Conservation (phyloP, 2,113 vertebrate species). For the Chelonoidis abingdonii region DNA sequence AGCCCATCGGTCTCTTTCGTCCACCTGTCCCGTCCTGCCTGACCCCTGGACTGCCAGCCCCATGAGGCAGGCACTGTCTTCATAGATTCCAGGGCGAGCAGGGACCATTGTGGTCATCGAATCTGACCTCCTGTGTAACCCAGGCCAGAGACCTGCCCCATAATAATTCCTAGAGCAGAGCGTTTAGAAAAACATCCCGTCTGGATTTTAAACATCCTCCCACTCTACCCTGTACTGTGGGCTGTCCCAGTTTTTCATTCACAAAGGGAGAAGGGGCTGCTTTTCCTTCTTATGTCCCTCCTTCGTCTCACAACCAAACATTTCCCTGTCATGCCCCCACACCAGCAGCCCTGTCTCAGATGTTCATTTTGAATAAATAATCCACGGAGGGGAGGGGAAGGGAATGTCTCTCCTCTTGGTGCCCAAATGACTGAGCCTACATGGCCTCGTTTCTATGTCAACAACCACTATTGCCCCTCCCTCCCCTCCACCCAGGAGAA, state of each 20-base stretch:
- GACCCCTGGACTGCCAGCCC: background rate
- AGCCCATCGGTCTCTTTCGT: fast-evolving
- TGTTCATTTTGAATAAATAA: background rate
- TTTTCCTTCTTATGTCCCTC: background rate
- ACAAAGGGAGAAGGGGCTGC: background rate
- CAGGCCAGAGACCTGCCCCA: background rate
- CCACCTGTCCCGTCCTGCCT: background rate
- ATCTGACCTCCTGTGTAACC: background rate
- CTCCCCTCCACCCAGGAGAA: background rate
- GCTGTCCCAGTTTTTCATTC: background rate
- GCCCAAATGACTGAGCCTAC: background rate
- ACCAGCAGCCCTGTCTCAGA: background rate
- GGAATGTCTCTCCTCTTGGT: background rate
- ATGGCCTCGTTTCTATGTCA: background rate
- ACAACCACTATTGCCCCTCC: background rate
- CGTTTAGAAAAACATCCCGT: background rate
- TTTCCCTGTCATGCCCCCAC: background rate
- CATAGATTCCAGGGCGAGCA: background rate
- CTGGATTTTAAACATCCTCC: background rate
- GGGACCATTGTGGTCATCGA: background rate
- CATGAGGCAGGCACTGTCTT: fast-evolving
- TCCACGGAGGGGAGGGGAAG: fast-evolving
- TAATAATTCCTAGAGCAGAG: background rate
- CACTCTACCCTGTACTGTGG: background rate
- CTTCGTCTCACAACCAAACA: background rate